Base-by-base conservation (phyloP, 2,888 invertebrate species). In the Eucera pruinosa region DNA sequence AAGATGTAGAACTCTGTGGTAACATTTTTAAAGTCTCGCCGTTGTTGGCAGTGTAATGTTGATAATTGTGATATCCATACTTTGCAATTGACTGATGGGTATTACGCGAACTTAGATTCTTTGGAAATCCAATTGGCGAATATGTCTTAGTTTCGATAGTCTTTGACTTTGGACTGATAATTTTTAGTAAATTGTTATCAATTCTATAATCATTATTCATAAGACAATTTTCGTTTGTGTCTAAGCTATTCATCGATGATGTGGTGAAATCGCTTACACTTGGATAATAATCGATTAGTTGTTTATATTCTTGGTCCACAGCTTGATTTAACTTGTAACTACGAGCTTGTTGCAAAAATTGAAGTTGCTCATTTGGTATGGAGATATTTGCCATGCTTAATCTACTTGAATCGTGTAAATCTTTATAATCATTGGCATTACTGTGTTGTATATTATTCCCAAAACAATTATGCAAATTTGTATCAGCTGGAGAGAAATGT, bases 401-500 rank as follows among this genome's bases (percentile, higher is more conserved):
- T 65, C 85, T 86, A 68, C 75, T 76, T 13, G 85, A 73, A 15
- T 91, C 91, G 45, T 89, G 87, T 64, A 89, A 73, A 58, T 91
- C 89, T 62, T 89, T 90, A 71, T 88, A 86, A 58, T 91, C 91
- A 7, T 89, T 89, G 55, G 81, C 89, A 70, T 87, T 89, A 25
- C 82, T 72, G 15, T 89, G 88, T 30, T 88, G 87, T 61, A 89
- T 85, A 78, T 88, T 89, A 65, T 78, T 88, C 23, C 86, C 75
- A 33, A 88, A 88, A 70, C 87, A 90, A 76, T 89, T 89, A 41
- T 91, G 90, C 39, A 91, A 52, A 23, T 82, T 68, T 15, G 85
- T 86, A 20, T 92, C 91, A n/a, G 86, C 87, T 0, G 92, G 89
- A 23, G 92, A 91, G 55, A 90, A 91, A 69, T 91, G 91, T 67